Conservation (phyloP, 2,113 vertebrate genomes). For the Corythornis cristatus region DNA sequence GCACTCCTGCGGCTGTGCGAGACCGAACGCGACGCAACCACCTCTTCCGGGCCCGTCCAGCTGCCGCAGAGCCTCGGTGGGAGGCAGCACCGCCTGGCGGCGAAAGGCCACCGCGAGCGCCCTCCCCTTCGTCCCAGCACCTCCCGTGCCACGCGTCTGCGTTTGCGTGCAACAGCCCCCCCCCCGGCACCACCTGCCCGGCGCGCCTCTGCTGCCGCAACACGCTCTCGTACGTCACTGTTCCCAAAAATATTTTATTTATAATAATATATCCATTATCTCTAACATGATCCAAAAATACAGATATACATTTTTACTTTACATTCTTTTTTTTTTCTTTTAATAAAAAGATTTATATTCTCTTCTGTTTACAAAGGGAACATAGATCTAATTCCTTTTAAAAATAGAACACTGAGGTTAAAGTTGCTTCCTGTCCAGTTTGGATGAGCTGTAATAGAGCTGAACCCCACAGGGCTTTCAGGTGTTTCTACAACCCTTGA, state of each 20-base stretch:
- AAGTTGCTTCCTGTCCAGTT: constrained; percentile 17
- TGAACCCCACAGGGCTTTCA: neutral
- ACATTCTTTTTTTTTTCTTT: neutral
- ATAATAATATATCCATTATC: constrained; percentile 78
- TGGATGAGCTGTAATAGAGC: constrained; percentile 32
- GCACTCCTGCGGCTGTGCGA: neutral
- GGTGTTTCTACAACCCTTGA: neutral
- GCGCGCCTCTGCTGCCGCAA: neutral
- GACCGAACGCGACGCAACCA: too few relatives aligned
- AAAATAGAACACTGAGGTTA: constrained; percentile 24
- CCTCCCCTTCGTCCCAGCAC: neutral
- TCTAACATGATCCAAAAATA: constrained; percentile 80
- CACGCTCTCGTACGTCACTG: neutral
- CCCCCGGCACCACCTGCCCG: neutral
- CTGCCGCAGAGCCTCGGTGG: too few relatives aligned
- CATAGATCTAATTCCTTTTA: constrained; percentile 32
- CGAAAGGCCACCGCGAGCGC: neutral
- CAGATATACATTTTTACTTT: constrained; percentile 76
- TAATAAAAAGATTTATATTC: constrained; percentile 73
- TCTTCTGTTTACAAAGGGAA: constrained; percentile 71
- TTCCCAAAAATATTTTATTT: constrained; percentile 85
- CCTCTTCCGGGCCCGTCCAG: too few relatives aligned
- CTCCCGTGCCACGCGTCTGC: neutral
- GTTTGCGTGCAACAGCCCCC: neutral
- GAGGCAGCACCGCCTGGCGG: neutral